Conservation (phyloP, 1,140 invertebrate genomes). For the Tetranychus cinnabarinus region DNA sequence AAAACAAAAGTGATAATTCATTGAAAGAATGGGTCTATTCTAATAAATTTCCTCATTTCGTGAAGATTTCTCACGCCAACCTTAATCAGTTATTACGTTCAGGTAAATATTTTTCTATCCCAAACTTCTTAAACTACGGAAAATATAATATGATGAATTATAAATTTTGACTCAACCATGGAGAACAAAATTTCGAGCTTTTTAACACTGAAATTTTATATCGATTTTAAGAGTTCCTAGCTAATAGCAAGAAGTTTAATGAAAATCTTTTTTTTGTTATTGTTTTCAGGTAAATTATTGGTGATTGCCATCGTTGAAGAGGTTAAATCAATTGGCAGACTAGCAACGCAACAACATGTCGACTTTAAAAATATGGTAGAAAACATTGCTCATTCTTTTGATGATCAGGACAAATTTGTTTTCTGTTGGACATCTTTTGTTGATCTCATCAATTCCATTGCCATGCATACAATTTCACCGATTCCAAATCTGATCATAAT, state of each 20-base stretch:
- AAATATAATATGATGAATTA: background rate
- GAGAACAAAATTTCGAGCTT: slow-evolving; percentile 1
- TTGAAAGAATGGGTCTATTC: slow-evolving; percentile 62
- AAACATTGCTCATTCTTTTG: slow-evolving; percentile 46
- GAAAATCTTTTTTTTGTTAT: background rate
- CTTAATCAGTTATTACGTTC: slow-evolving; percentile 36
- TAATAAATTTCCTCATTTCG: slow-evolving; percentile 71
- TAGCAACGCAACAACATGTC: background rate
- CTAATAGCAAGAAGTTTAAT: background rate
- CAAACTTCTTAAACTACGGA: background rate
- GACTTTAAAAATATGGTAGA: slow-evolving; percentile 59
- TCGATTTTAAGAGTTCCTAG: background rate
- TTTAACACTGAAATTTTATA: slow-evolving; percentile 4
- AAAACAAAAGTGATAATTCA: slow-evolving; percentile 19
- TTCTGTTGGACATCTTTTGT: slow-evolving; percentile 70
- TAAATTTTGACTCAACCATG: background rate
- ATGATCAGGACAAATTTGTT: slow-evolving; percentile 58
- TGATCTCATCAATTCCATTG: slow-evolving; percentile 67
- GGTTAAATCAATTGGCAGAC: background rate
- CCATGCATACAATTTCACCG: slow-evolving; percentile 46
- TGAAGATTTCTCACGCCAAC: slow-evolving; percentile 41
- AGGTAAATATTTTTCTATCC: slow-evolving; percentile 35
- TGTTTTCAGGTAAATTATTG: slow-evolving; percentile 1
- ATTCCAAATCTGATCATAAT: slow-evolving; percentile 66
- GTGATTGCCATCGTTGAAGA: slow-evolving; percentile 7